These are phyloP conservation scores for Harpagoxenus sublaevis DNA, from an alignment of 2,888 invertebrate species.

Conservation along the genomic window DNA sequence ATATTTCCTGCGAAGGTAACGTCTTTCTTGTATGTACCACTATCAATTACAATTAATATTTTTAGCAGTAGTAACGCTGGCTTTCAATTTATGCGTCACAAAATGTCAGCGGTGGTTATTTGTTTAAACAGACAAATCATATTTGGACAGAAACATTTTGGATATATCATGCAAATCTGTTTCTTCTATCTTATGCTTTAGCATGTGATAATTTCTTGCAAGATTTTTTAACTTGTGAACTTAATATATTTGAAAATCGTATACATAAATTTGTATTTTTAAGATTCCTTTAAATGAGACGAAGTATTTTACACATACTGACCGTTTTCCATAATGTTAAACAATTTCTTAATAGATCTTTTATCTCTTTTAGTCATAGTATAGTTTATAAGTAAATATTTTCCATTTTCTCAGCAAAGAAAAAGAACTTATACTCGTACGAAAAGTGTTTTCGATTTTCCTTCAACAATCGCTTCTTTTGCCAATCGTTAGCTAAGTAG, in stretches of 20 bases:
- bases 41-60: constrained; percentile 75
- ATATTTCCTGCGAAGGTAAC: constrained; percentile 43
- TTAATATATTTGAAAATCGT: too few relatives aligned
- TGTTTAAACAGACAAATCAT: neutral
- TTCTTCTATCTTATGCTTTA: neutral
- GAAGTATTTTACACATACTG: neutral
- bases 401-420: neutral
- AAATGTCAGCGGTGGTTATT: neutral
- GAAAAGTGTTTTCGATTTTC: constrained; percentile 55
- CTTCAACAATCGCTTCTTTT: constrained; percentile 45
- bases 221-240: neutral
- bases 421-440: too few relatives aligned
- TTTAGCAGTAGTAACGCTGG: neutral
- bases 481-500: constrained; percentile 58
- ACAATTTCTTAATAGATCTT: neutral
- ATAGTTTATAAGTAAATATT: neutral
- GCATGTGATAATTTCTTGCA: neutral
- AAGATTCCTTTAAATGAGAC: neutral
- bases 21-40: constrained; percentile 62
- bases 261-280: too few relatives aligned
- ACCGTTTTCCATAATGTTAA: neutral
- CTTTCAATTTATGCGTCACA: constrained; percentile 34
- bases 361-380: neutral
- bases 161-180: neutral
- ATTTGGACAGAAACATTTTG: neutral